These are phyloP conservation scores for Polydrusus cervinus DNA, from an alignment of 2,888 invertebrate species.

Conservation along the genomic window DNA sequence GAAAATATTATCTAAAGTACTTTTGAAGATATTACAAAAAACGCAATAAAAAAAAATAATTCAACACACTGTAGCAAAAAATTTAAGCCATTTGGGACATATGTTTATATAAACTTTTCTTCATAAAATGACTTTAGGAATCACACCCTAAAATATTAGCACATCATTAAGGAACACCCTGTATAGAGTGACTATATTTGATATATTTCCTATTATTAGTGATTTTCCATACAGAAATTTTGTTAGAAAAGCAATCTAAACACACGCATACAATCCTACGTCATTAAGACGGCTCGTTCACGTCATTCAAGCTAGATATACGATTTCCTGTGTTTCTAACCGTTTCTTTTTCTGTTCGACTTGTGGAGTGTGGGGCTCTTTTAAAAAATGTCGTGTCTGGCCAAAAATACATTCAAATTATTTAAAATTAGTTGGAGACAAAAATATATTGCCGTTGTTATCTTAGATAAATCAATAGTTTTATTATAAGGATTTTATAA, in stretches of 20 bases:
- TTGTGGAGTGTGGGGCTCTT: background rate
- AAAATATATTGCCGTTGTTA: background rate
- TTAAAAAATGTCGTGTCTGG: slow-evolving; percentile 16
- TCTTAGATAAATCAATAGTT: background rate
- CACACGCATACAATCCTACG: background rate
- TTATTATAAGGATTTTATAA: background rate
- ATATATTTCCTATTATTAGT: background rate
- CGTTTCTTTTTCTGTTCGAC: slow-evolving; percentile 23
- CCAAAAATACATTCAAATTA: slow-evolving; percentile 33
- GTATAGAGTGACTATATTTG: too few relatives aligned
- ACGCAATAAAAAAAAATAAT: too few relatives aligned
- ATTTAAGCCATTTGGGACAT: too few relatives aligned
- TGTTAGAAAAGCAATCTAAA: background rate
- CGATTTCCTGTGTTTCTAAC: slow-evolving; percentile 5
- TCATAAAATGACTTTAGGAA: too few relatives aligned
- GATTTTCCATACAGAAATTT: background rate
- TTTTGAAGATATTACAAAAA: too few relatives aligned
- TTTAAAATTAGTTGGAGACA: slow-evolving; percentile 25
- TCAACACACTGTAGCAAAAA: too few relatives aligned
- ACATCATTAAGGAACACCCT: too few relatives aligned
- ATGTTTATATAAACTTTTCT: too few relatives aligned
- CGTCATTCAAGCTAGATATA: slow-evolving; percentile 14
- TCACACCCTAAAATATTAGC: too few relatives aligned
- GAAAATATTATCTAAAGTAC: too few relatives aligned
- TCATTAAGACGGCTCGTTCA: background rate